Base-by-base conservation (phyloP, 2,113 vertebrate species). In the Tringa solitaria region DNA sequence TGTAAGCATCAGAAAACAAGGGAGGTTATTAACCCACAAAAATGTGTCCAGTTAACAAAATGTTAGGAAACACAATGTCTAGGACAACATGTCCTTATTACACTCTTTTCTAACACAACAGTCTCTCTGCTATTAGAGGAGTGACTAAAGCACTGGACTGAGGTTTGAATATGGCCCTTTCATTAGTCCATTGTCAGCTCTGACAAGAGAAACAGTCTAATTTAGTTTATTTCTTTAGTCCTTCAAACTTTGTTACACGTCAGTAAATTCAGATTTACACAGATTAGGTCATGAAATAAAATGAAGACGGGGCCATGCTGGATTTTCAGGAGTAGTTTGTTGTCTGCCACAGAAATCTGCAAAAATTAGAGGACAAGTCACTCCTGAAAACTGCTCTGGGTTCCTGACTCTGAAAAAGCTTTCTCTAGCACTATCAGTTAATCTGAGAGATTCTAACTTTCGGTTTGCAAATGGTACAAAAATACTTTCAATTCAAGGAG, bases 41-140 rank as follows among this genome's bases (percentile, higher is more conserved):
- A 96, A 96, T 96, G 93, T 79, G 88, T 94, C 78, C 92, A 91
- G 85, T 94, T 95, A 83, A 92, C 93, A 91, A 90, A 96, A 95
- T 39, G 73, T 78, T 89, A 93, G 92, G 78, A 96, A 95, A 84
- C 79, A 84, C 74, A 79, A 83, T 53, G 74, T 68, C 56, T 92
- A 35, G 93, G 88, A 93, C 92, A 83, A 64, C 10, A 1, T 91
- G 94, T 94, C 87, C 77, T 95, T 53, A 89, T 91, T 92, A 61
- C 84, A 93, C 83, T 77, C 76, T 90, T 63, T 68, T 53, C 80
- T 76, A 96, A 75, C 91, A 93, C 90, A 93, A 84, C 92, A 95
- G 53, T 45, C 73, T 70, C 77, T 87, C 2, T 2, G 23, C 37
- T 83, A 18, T 65, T 73, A 75, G n/a, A 72, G 69, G 74, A 95